A percentile compares a stretch with the other conserved stretches of the same genome.
Evolutionary conservation across 2,888 invertebrate species (phyloP).

Genomic region (Autographa pulchrina): DNA sequence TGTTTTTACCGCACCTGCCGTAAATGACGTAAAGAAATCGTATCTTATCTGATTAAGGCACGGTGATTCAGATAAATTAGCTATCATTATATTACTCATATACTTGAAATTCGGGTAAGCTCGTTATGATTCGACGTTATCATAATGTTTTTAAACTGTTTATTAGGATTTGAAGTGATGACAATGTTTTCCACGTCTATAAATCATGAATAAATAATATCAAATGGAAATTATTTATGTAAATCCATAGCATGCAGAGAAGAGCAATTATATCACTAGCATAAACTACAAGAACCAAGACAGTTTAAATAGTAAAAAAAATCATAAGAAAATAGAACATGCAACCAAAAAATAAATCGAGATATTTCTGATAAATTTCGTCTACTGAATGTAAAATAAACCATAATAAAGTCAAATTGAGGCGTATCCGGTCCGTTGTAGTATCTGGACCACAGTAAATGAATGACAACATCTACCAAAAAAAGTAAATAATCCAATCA

Average conservation of each 20-base stretch:
- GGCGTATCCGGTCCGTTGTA: constrained; percentile 38
- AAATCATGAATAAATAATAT: too few relatives aligned
- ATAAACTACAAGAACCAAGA: neutral
- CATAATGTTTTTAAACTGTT: neutral
- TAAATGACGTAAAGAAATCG: neutral
- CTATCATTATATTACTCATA: neutral
- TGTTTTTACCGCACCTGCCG: neutral
- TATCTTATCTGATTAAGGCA: neutral
- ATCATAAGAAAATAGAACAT: constrained; percentile 9
- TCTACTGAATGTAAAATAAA: constrained; percentile 29
- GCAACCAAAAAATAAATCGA: constrained; percentile 3
- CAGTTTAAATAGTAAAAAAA: neutral
- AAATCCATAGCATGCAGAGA: neutral
- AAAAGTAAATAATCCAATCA: constrained; percentile 23
- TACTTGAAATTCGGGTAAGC: neutral
- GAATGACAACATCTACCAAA: constrained; percentile 21
- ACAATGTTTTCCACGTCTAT: neutral
- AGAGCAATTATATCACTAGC: neutral
- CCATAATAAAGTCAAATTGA: constrained; percentile 32
- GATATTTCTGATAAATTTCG: constrained; percentile 12
- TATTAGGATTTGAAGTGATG: neutral
- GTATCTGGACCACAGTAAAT: constrained; percentile 17
- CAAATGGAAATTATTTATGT: neutral
- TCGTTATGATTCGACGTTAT: neutral
- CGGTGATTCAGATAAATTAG: constrained; percentile 1